Base-by-base conservation (phyloP, 2,113 vertebrate genomes). In the Edolisoma coerulescens region DNA sequence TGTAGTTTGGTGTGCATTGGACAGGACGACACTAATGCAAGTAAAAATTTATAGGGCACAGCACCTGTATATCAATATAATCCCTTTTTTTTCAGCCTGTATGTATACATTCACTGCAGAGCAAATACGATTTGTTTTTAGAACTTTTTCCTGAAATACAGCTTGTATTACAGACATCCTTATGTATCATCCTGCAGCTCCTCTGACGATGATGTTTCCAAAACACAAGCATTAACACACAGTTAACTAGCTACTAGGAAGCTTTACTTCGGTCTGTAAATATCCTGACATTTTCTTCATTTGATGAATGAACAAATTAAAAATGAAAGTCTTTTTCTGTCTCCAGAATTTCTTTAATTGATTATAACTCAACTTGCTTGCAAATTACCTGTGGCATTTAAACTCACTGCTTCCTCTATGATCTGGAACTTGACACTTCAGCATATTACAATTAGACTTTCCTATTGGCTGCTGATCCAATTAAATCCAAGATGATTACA, bases 401-500 rank as follows among this genome's bases (percentile, higher is more conserved):
- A 91, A 89, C 49, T 92, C 84, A 53, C 42, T 86, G 87, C 89
- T 73, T 96, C 52, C 82, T 91, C 59, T 75, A 67, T 7, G 30
- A 94, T 60, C 91, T 96, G 90, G 42, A 95, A 94, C 60, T 95
- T 56, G 93, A 95, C 87, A 83, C 41, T 84, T 86, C 84, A 90
- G 35, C 30, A 90, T 81, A 85, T 9, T 73, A 68, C 50, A 68
- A 67, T 49, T 39, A 93, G 50, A 79, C 68, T 92, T 96, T 39
- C 77, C 88, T 91, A 93, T 73, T 97, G 97, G 89, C 78, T 96
- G 84, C 5, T 88, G 63, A 94, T 50, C 88, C 79, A 95, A 96
- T 97, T 96, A 96, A 95, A 88, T 65, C 63, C 88, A 88, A 95
- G 94, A 95, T 70, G 64, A 96, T 87, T 94, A 94, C 94, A 97